Conservation (phyloP, 23 tunicate genomes). For the Halocynthia aurantium region DNA sequence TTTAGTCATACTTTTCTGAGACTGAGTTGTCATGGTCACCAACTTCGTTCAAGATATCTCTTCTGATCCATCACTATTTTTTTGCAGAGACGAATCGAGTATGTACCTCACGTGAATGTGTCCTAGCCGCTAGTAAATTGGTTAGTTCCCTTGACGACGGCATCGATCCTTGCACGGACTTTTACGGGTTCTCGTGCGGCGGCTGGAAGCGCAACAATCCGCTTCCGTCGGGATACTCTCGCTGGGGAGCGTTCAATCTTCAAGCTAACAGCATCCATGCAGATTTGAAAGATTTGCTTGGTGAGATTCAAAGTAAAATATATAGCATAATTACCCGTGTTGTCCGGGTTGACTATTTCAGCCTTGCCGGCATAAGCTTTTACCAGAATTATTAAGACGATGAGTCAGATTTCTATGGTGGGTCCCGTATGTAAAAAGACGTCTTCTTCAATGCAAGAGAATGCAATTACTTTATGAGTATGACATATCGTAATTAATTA, state of each 20-base stretch:
- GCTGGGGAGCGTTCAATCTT: slow-evolving; percentile 10
- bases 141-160: slow-evolving; percentile 53
- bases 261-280: slow-evolving; percentile 1
- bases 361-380: no score
- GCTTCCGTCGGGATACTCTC: slow-evolving; percentile 38
- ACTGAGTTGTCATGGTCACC: no score
- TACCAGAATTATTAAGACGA: no score
- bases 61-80: no score
- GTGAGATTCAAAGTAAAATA: not conserved
- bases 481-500: not conserved
- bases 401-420: no score
- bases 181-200: slow-evolving; percentile 78
- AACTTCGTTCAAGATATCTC: no score
- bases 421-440: not conserved
- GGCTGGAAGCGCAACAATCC: slow-evolving; percentile 71
- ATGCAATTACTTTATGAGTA: slow-evolving; percentile 9
- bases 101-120: slow-evolving; percentile 53
- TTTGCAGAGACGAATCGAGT: no score
- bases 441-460: slow-evolving; percentile 27
- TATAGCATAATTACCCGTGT: not conserved
- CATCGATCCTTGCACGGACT: slow-evolving; percentile 73
- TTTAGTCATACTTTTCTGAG: no score
- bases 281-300: slow-evolving; percentile 17
- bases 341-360: not conserved
- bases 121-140: slow-evolving; percentile 42